These are phyloP conservation scores for Amyelois transitella DNA, from an alignment of 1,140 invertebrate genomes.

Conservation along the genomic window DNA sequence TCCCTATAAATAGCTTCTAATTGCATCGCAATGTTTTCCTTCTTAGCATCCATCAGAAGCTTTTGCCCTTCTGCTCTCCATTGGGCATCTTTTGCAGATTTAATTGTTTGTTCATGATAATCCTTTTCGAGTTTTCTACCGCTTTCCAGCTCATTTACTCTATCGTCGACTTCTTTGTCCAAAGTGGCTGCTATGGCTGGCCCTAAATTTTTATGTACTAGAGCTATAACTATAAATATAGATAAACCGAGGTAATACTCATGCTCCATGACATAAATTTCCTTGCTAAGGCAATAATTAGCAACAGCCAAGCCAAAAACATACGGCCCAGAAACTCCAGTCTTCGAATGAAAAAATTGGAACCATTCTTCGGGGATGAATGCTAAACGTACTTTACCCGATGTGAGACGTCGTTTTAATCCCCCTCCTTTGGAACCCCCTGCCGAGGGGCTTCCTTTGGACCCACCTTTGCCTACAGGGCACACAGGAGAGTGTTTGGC, in stretches of 20 bases:
- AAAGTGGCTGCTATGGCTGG: conserved; percentile 74
- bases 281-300: conserved; percentile 92
- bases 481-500: conserved; percentile 2
- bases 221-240: conserved; percentile 79
- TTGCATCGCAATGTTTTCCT: conserved; percentile 92
- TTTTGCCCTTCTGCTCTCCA: conserved; percentile 84
- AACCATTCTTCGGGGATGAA: conserved; percentile 77
- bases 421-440: neutral
- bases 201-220: conserved; percentile 83
- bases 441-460: neutral
- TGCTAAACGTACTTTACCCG: conserved; percentile 35
- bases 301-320: conserved; percentile 82
- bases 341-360: conserved; percentile 92
- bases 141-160: conserved; percentile 28
- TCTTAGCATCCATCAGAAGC: conserved; percentile 88
- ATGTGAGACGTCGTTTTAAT: conserved; percentile 23
- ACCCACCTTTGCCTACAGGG: conserved; percentile 2
- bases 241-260: conserved; percentile 89
- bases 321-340: conserved; percentile 92
- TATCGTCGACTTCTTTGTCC: conserved; percentile 83
- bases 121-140: conserved; percentile 28
- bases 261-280: conserved; percentile 93
- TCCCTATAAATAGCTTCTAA: conserved; percentile 91
- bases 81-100: conserved; percentile 81
- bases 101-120: conserved; percentile 74